phyloP scores from a whole-genome alignment of 2,113 vertebrate genomes.

The Phalacrocorax carbo region DNA sequence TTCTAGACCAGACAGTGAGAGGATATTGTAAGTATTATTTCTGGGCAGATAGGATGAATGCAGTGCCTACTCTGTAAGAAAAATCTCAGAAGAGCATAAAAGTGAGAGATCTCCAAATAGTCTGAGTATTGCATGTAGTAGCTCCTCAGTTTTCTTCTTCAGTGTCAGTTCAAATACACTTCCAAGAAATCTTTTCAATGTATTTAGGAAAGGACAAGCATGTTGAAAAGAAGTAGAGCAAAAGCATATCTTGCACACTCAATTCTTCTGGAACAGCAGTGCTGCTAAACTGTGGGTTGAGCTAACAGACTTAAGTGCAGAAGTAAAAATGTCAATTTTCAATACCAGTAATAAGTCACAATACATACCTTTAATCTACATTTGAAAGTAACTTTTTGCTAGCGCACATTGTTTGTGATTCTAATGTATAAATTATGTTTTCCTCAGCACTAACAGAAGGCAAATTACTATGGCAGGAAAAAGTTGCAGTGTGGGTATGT shows the following conservation, averaged over 20 bases:
- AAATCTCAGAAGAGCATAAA: neutral
- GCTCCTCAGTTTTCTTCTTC: neutral
- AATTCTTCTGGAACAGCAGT: neutral
- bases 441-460: neutral
- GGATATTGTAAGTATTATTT: neutral
- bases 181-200: neutral
- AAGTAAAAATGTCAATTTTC: neutral
- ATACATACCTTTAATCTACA: neutral
- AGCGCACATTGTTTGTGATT: neutral
- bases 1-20: neutral
- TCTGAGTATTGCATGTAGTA: rapidly evolving
- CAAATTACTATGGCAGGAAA: neutral
- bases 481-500: neutral
- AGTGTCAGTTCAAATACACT: neutral
- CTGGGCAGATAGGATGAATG: neutral
- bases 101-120: neutral
- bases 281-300: neutral
- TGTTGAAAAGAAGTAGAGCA: neutral
- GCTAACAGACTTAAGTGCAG: neutral
- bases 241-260: neutral
- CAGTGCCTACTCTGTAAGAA: neutral
- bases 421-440: neutral
- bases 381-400: neutral
- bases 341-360: neutral
- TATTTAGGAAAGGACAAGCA: neutral